Base-by-base conservation (phyloP, 2,113 vertebrate species). In the Lophura nycthemera region DNA sequence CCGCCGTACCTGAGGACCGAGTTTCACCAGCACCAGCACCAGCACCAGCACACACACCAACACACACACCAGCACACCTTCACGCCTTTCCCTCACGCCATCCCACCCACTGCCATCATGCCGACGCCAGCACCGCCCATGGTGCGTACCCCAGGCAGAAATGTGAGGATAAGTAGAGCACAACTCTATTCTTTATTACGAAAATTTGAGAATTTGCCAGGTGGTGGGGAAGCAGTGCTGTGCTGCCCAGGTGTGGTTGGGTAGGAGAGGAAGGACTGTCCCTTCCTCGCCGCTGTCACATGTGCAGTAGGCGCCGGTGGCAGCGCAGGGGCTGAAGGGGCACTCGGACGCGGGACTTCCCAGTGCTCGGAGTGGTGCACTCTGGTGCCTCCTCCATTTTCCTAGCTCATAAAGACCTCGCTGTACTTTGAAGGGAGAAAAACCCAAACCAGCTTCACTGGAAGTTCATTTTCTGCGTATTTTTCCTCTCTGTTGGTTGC, bases 41-140 rank as follows among this genome's bases (percentile, higher is more conserved):
- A 99, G 97, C 98, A 99, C 89, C 98, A 98, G 97, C 98, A 98
- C 96, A 99, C 99, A 34, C 99, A 99, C 97, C 99, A 99, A 97
- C 99, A 99, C 98, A 99, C 99, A 32, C 99, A 99, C 98, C 99
- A 99, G 98, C 99, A 99, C 97, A 99, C 99, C 97, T 99, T 99
- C 98, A 99, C 99, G 29, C 99, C 99, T 70, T 99, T 99, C 95
- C 99, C 99, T 74, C 99, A 99, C 98, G 98, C 98, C 97, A 99
- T 98, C 96, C 98, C 98, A 11, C 98, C 98, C 93, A 97, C 98
- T 20, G 98, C 98, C 97, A 98, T 99, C 98, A 99, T 99, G 99
- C 99, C 99, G 86, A 99, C 99, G 97, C 99, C 99, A 95, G 99
- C 99, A 98, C 99, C 99, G 32, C 99, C 99, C 98, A 99, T 99